These are phyloP conservation scores for Tinea pellionella DNA, from an alignment of 2,888 invertebrate genomes.

Conservation along the genomic window DNA sequence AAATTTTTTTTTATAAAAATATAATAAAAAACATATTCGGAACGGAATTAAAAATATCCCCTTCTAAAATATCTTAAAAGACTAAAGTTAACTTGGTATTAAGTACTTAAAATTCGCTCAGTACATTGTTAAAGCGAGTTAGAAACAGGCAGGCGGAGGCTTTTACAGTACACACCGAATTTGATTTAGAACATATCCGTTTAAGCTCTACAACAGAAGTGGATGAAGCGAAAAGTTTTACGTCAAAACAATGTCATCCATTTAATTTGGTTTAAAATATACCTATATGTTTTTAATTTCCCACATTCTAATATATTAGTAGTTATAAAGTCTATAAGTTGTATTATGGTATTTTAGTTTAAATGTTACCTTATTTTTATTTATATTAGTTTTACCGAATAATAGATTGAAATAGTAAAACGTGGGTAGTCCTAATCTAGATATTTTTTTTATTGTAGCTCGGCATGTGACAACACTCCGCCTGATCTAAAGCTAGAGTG, in stretches of 20 bases:
- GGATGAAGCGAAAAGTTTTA: background rate
- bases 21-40: too few relatives aligned
- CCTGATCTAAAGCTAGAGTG: too few relatives aligned
- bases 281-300: background rate
- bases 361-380: too few relatives aligned
- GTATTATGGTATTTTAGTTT: too few relatives aligned
- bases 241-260: background rate
- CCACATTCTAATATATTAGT: too few relatives aligned
- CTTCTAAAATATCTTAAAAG: conserved; percentile 23
- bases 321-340: too few relatives aligned
- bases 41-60: background rate
- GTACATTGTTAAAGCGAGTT: conserved; percentile 39
- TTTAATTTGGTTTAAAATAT: background rate
- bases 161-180: conserved; percentile 29
- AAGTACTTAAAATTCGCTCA: conserved; percentile 42
- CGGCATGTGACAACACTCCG: too few relatives aligned
- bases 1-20: too few relatives aligned
- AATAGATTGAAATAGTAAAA: too few relatives aligned
- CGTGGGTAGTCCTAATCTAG: too few relatives aligned
- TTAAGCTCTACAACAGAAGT: conserved; percentile 30
- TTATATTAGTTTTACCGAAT: too few relatives aligned
- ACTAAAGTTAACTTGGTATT: conserved; percentile 47
- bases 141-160: conserved; percentile 25
- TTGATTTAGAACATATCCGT: conserved; percentile 43
- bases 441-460: too few relatives aligned